Base-by-base conservation (phyloP, 2,113 vertebrate species). In the Microtus ochrogaster region DNA sequence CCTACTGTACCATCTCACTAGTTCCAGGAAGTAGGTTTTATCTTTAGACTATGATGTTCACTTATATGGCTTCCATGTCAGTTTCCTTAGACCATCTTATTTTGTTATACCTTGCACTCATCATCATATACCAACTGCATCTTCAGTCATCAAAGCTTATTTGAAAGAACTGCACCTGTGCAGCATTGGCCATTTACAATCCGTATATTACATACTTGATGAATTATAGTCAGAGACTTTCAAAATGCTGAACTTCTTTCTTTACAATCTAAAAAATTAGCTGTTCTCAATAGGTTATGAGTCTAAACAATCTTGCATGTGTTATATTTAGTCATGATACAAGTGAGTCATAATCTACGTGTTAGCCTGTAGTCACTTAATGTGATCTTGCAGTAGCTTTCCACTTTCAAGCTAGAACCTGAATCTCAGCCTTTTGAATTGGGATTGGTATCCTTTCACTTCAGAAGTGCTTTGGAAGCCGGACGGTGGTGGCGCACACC, bases 181-280 rank as follows among this genome's bases (percentile, higher is more conserved):
- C 33, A 16, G 81, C 91, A 55, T 6, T 92, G 61, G 36, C 24
- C n/a, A 76, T 89, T 96, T 91, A 86, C 77, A 49, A 84, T 92
- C 94, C 7, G 9, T 90, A 63, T n/a, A 82, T 95, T 70, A 94
- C 49, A 74, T 73, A 52, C 39, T 94, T 68, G 89, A 30, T 91
- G 58, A 91, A 61, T 88, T 88, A 81, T 16, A 63, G 22, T 41
- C n/a, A 61, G 52, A 39, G 81, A 44, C n/a, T 65, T 39, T 92
- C 47, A 39, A 66, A 92, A 92, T 94, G 55, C 58, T 76, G 41
- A 85, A 39, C 63, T 82, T 14, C 30, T 21, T 77, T 14, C 30
- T 21, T 16, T 16, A 47, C 28, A 52, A n/a, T 41, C 8, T 68
- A 79, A 92, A 88, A 85, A 24, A 52, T 39, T 36, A 93, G 49